Evolutionary conservation across 2,113 vertebrate genomes (phyloP).

Genomic region (Ictalurus furcatus): DNA sequence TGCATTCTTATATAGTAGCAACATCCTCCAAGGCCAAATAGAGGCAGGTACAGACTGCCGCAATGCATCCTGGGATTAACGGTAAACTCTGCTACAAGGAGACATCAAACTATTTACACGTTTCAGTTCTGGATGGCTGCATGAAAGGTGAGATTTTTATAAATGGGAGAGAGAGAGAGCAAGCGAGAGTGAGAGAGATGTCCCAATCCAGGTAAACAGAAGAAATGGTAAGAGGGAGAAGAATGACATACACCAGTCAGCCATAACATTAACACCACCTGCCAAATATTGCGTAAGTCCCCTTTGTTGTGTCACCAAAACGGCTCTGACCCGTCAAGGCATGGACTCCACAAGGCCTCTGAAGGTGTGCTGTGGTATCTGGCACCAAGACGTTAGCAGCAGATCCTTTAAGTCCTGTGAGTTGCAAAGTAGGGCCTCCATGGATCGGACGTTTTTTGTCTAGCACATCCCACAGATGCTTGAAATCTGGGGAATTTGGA

Average conservation of each 20-base stretch:
- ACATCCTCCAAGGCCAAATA: conserved; percentile 16
- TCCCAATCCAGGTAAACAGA: neutral
- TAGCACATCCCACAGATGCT: too few species aligned
- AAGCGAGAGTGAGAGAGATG: conserved; percentile 42
- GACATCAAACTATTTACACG: conserved; percentile 27
- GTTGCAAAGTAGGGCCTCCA: too few species aligned
- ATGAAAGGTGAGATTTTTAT: conserved; percentile 42
- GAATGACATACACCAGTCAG: neutral
- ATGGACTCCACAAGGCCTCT: too few species aligned
- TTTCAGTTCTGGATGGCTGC: conserved; percentile 29
- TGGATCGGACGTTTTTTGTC: too few species aligned
- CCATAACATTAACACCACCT: too few species aligned
- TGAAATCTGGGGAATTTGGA: too few species aligned
- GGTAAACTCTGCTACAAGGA: conserved; percentile 25
- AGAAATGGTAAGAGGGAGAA: neutral
- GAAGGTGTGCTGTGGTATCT: too few species aligned
- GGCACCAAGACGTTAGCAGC: too few species aligned
- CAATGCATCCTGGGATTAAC: conserved; percentile 32
- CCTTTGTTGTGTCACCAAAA: too few species aligned
- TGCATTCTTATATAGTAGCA: neutral
- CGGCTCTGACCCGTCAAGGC: too few species aligned
- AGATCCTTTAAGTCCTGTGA: too few species aligned
- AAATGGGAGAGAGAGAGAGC: conserved; percentile 59
- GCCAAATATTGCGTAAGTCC: too few species aligned
- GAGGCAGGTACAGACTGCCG: conserved; percentile 35